Base-by-base conservation (phyloP, 64 coral and sea anemone species). In the Stylophora pistillata region DNA sequence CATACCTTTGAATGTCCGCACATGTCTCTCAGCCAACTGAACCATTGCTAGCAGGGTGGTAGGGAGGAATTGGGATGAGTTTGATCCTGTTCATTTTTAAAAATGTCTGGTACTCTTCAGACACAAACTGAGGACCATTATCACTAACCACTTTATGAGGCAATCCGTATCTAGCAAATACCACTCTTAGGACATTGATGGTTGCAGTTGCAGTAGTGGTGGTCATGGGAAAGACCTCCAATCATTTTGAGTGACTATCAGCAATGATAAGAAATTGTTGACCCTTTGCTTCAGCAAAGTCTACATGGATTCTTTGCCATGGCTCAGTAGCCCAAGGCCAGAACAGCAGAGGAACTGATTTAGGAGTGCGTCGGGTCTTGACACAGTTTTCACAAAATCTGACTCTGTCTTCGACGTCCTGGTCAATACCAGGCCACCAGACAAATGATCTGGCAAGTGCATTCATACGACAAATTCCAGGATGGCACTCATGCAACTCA, bases 31-130 rank as follows among this genome's bases (percentile, higher is more conserved):
- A 9, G 90, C 74, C 25, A 92, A 58, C n/a, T n/a, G n/a, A n/a
- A 47, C 90, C 61, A 59, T 86, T 78, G 62, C 58, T 92, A 12
- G 32, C 64, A 26, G 74, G 82, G 53, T 92, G 82, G 74, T 87
- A 86, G 12, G 83, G 82, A 17, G 83, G 82, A 54, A 14, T 15
- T 5, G 53, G 85, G 9, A 78, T 74, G 29, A 53, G 74, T 69
- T 65, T 84, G 15, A 92, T 71, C 13, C 62, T 61, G n/a, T 92
- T 92, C 34, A 55, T 77, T 62, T 79, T 65, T n/a, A 86, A 57
- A 69, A 92, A 92, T 21, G 57, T 28, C 37, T 79, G 25, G 30
- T 71, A 78, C 37, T 75, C 88, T 29, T 71, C 58, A 30, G 77
- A 82, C 9, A 71, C 32, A 21, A 82, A 71, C 18, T 77, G 87